Evolutionary conservation across 2,888 invertebrate genomes (phyloP).

Genomic region (Stegana nigrithorax): DNA sequence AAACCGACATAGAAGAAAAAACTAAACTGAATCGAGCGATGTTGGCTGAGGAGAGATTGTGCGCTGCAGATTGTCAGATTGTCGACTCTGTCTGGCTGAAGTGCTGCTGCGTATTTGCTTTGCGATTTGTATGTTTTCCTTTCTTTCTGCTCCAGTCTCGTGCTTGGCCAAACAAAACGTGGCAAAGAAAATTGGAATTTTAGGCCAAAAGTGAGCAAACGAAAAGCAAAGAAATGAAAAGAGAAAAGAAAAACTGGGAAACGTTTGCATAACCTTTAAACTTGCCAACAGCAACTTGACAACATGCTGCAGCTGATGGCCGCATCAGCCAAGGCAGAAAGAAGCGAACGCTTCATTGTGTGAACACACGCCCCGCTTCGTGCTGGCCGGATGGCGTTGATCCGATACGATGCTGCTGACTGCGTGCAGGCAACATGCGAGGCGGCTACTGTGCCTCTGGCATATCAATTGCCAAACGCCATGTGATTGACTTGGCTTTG

Average conservation of each 20-base stretch:
- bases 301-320: neutral
- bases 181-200: slow-evolving; percentile 13
- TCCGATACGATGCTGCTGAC: too few relatives aligned
- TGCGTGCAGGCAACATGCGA: too few relatives aligned
- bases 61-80: too few relatives aligned
- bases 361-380: too few relatives aligned
- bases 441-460: too few relatives aligned
- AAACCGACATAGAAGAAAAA: neutral
- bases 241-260: neutral
- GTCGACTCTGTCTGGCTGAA: slow-evolving; percentile 5
- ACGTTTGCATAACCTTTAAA: neutral
- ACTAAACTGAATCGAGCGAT: too few relatives aligned
- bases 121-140: too few relatives aligned
- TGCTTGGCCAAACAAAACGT: neutral
- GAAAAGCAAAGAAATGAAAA: neutral
- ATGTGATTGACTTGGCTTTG: neutral
- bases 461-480: slow-evolving; percentile 41
- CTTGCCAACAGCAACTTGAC: neutral
- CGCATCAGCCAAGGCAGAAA: too few relatives aligned
- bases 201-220: slow-evolving; percentile 4
- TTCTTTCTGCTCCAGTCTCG: too few relatives aligned
- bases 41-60: too few relatives aligned
- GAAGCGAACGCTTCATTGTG: too few relatives aligned
- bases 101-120: slow-evolving; percentile 12
- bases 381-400: too few relatives aligned